phyloP scores from a whole-genome alignment of 2,797 vertebrate species.

The Novumbra hubbsi region DNA sequence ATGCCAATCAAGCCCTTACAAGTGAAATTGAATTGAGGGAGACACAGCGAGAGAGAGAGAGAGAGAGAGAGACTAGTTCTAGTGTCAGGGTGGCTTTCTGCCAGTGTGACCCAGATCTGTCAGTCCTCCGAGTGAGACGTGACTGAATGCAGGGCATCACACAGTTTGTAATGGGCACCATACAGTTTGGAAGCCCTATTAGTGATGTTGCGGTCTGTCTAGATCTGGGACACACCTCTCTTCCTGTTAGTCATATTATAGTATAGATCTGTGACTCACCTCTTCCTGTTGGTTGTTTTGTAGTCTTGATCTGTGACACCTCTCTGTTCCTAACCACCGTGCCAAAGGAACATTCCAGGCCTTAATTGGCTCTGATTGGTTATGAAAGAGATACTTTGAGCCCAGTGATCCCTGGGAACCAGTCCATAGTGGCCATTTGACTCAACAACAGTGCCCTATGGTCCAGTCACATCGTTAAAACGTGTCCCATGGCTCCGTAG shows the following conservation, averaged over 20 bases:
- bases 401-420: background rate
- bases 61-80: background rate
- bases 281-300: too few relatives aligned
- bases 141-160: background rate
- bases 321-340: background rate
- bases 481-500: background rate
- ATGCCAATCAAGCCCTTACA: too few relatives aligned
- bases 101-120: conserved; percentile 24
- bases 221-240: too few relatives aligned
- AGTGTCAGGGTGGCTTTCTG: background rate
- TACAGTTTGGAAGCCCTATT: background rate
- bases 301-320: background rate
- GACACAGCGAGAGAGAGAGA: background rate
- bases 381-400: background rate
- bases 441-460: background rate
- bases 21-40: background rate
- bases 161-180: background rate
- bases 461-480: background rate
- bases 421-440: background rate
- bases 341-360: background rate
- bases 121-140: conserved; percentile 2
- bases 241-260: too few relatives aligned
- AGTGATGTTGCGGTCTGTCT: background rate
- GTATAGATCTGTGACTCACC: too few relatives aligned
- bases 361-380: background rate